A percentile compares a stretch with the other conserved stretches of the same genome.
Evolutionary conservation across 2,113 vertebrate genomes (phyloP).

Genomic region (Scalopus aquaticus): DNA sequence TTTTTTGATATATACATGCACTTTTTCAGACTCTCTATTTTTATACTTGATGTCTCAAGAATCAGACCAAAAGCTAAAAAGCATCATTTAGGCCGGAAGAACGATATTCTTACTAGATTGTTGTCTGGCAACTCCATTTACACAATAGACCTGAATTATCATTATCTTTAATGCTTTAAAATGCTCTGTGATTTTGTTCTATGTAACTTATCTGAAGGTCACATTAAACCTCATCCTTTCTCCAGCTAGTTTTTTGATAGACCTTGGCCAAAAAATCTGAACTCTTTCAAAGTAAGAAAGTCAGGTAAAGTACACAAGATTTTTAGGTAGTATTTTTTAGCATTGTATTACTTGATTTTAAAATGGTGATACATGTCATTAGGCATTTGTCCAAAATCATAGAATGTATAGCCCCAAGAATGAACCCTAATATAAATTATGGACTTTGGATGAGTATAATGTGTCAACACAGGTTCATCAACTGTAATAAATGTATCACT

Average conservation of each 20-base stretch:
- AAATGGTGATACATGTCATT: background rate
- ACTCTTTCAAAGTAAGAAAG: background rate
- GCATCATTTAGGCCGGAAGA: background rate
- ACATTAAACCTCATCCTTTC: background rate
- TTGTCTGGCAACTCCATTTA: background rate
- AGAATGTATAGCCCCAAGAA: background rate
- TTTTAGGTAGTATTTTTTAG: background rate
- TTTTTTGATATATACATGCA: background rate
- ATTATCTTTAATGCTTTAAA: background rate
- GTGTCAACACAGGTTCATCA: background rate
- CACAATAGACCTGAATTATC: background rate
- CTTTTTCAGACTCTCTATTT: slow-evolving; percentile 1
- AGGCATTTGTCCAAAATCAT: background rate
- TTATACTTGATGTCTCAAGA: background rate
- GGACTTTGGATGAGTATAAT: background rate
- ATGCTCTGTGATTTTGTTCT: background rate
- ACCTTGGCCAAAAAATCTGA: background rate
- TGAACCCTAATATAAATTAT: background rate
- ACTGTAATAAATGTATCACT: background rate
- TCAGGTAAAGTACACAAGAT: background rate
- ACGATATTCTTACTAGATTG: background rate
- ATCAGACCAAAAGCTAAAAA: background rate
- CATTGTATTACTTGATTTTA: background rate
- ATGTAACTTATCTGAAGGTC: background rate
- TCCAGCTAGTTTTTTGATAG: background rate